Percentiles rank a stretch among this genome's conserved stretches.
These are phyloP conservation scores for Monochamus alternatus DNA, from an alignment of 2,888 invertebrate genomes.

Conservation along the genomic window DNA sequence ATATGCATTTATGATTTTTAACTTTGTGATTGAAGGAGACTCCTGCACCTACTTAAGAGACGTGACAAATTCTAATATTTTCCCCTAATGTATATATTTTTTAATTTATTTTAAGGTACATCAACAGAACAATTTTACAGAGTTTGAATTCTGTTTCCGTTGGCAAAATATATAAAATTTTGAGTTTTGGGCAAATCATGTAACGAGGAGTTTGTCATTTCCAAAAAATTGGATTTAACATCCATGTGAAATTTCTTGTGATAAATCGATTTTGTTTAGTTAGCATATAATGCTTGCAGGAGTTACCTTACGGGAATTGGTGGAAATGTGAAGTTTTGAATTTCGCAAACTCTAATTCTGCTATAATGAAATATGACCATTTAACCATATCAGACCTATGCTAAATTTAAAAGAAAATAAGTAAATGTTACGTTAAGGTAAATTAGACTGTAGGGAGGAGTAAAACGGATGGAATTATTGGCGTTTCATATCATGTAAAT, in stretches of 20 bases:
- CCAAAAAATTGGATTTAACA: background rate
- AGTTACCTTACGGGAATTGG: conserved; percentile 21
- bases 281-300: conserved; percentile 28
- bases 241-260: background rate
- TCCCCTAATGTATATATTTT: background rate
- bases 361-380: conserved; percentile 14
- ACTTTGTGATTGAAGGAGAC: conserved; percentile 38
- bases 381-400: conserved; percentile 32
- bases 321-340: conserved; percentile 15
- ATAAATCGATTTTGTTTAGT: background rate
- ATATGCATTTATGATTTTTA: conserved; percentile 45
- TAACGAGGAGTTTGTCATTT: too few relatives aligned
- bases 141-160: too few relatives aligned
- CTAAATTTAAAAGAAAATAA: conserved; percentile 17
- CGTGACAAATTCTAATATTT: too few relatives aligned
- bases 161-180: too few relatives aligned
- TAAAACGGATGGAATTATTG: conserved; percentile 23
- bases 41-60: conserved; percentile 37
- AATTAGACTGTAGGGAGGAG: background rate
- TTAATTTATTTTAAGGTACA: background rate
- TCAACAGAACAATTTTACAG: too few relatives aligned
- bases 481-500: conserved; percentile 33
- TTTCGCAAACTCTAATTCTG: conserved; percentile 4
- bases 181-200: too few relatives aligned
- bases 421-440: background rate